Evolutionary conservation across 2,113 vertebrate species (phyloP), one percentile per base, ranked within the genome.

Genomic region (Octodon degus): DNA sequence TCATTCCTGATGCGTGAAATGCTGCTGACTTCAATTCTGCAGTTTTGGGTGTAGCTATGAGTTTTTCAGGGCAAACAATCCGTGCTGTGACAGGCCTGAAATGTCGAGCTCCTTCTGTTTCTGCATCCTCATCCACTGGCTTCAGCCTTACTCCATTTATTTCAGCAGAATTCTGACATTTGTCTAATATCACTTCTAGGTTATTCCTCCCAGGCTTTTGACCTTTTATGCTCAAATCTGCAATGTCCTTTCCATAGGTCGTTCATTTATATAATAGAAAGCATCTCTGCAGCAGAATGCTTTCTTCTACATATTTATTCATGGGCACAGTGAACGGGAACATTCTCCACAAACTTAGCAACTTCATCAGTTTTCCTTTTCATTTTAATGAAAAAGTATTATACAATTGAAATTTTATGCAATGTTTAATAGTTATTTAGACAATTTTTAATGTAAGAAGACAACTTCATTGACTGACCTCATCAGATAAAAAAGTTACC

Each of bases 161-260:
- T 97, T 96, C 90, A 63, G 92, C 83, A 74, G 81, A 94, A 90
- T 77, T 76, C 82, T 90, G 96, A 86, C 87, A 91, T 95, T 97
- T 95, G 90, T 88, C 95, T 90, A 88, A 93, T 96, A 93, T 95
- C 94, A 94, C 83, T 95, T 97, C 87, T 82, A 87, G 77, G 88
- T 93, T 95, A 74, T 82, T 60, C 24, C 96, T 96, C 77, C 72
- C 60, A 93, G 95, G 81, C 77, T 95, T 85, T 93, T 96, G 93
- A 90, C 95, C 93, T 95, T 95, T 97, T 92, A 87, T 96, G 88
- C 88, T 97, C 58, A 91, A 93, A 76, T 84, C 74, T 91, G 74
- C 96, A 89, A 86, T 91, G 89, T 92, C 93, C 72, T 95, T 95
- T 92, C 68, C 90, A 63, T 88, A 96, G 85, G 81, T 92, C 17